Evolutionary conservation across 2,797 vertebrate species (phyloP).

Genomic region (Gallinago nigripennis): DNA sequence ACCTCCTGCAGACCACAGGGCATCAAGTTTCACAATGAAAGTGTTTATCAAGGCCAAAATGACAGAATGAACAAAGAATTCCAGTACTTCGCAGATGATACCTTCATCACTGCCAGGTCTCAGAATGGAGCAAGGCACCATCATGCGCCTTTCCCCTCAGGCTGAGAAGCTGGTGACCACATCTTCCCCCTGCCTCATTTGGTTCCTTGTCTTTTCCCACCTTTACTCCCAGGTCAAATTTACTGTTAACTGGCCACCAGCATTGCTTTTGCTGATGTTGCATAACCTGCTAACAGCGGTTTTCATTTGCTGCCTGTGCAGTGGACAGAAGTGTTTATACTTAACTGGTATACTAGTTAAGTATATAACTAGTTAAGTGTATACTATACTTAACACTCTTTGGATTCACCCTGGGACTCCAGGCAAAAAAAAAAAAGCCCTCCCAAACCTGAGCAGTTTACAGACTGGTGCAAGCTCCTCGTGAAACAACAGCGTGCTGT

Average conservation of each 20-base stretch:
- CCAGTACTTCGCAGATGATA: background rate
- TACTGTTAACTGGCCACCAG: background rate
- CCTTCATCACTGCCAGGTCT: background rate
- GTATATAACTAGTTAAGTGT: too few species aligned
- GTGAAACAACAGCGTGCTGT: background rate
- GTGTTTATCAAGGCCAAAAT: background rate
- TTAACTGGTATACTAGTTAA: background rate
- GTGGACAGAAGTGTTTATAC: background rate
- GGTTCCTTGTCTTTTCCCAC: background rate
- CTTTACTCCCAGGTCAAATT: background rate
- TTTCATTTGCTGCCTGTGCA: background rate
- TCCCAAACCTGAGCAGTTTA: background rate
- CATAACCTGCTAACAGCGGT: background rate
- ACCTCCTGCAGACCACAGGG: background rate
- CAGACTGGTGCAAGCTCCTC: background rate
- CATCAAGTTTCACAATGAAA: background rate
- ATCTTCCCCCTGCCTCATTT: background rate
- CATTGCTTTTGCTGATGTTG: background rate
- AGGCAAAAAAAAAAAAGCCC: background rate
- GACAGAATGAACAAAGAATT: background rate
- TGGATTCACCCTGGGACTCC: background rate
- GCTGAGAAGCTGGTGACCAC: background rate
- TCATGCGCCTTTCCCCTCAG: rapidly evolving
- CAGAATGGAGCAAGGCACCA: background rate
- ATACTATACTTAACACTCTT: background rate